Percentiles rank a stretch among this genome's conserved stretches.
Evolutionary conservation across 2,888 invertebrate genomes (phyloP).

Genomic region (Polyommatus icarus): DNA sequence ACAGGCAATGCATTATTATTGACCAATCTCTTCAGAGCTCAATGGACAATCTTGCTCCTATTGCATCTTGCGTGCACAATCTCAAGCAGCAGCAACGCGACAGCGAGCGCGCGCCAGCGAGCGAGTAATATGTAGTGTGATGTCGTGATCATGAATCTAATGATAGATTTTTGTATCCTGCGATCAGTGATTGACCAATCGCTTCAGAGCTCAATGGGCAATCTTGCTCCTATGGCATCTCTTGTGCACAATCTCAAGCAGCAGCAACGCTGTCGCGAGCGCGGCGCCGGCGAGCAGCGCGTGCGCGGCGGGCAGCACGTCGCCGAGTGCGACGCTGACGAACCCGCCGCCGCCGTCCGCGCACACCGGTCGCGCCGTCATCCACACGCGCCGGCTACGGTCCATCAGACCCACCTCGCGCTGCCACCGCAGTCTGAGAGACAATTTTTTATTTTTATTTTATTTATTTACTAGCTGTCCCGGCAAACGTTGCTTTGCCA

Average conservation of each 20-base stretch:
- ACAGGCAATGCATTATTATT: no score
- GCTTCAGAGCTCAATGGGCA: not conserved
- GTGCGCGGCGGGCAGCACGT: constrained; percentile 75
- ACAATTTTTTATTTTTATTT: no score
- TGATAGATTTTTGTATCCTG: no score
- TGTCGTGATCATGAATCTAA: no score
- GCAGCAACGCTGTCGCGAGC: constrained; percentile 42
- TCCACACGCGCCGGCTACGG: constrained; percentile 75
- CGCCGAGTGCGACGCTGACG: constrained; percentile 76
- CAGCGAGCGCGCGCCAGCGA: constrained; percentile 48
- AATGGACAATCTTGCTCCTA: not conserved
- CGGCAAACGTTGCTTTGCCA: no score
- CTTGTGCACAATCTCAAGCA: constrained; percentile 35
- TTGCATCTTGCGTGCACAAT: not conserved
- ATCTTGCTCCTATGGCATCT: not conserved
- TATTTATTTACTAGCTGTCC: no score
- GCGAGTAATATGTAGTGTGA: no score
- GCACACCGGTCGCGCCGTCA: constrained; percentile 78
- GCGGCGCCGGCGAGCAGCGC: constrained; percentile 54
- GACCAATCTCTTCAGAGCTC: no score
- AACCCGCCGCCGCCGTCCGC: constrained; percentile 71
- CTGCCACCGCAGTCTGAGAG: constrained; percentile 78
- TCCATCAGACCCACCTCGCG: constrained; percentile 80
- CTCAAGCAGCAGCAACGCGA: constrained; percentile 41
- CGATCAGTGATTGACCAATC: no score